Percentiles rank a stretch among this genome's conserved stretches.
Conservation (phyloP, 2,113 vertebrate species). For the Chaenogobius annularis region DNA sequence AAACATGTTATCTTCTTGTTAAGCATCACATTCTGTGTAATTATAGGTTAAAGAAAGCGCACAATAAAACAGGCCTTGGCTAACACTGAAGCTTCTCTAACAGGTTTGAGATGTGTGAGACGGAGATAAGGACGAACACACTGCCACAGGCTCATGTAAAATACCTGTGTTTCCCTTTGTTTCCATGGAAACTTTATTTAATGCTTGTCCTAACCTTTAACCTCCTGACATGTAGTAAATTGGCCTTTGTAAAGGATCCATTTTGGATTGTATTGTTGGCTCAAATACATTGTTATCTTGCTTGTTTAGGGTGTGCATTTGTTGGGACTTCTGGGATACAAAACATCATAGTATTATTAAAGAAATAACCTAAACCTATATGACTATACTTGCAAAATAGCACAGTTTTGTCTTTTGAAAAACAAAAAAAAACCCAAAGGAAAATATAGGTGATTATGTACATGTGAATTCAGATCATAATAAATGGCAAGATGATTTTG, state of each 20-base stretch:
- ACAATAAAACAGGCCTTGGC: background rate
- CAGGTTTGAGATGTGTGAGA: slow-evolving; percentile 17
- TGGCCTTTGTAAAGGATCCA: slow-evolving; percentile 17
- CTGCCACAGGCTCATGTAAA: background rate
- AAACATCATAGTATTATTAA: background rate
- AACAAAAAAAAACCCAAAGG: no score
- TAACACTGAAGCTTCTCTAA: slow-evolving; percentile 18
- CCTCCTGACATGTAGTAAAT: slow-evolving; percentile 27
- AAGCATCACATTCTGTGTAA: slow-evolving; percentile 24
- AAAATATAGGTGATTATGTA: no score
- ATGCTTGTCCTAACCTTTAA: slow-evolving; percentile 5
- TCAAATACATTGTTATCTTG: slow-evolving; percentile 36
- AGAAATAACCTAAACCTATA: background rate
- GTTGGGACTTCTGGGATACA: background rate
- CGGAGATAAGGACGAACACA: slow-evolving; percentile 24
- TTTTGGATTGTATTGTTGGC: background rate
- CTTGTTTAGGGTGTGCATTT: slow-evolving; percentile 11
- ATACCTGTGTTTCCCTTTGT: slow-evolving; percentile 12
- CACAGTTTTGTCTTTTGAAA: no score
- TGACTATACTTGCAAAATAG: no score
- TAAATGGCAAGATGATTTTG: background rate
- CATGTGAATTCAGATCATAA: background rate
- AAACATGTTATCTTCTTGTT: background rate
- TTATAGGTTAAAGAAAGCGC: slow-evolving; percentile 18
- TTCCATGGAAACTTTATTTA: slow-evolving; percentile 10